Percentiles rank a stretch among this genome's conserved stretches.
These are phyloP conservation scores for Piscicola geometra DNA, from an alignment of 2,888 invertebrate species.

Conservation along the genomic window DNA sequence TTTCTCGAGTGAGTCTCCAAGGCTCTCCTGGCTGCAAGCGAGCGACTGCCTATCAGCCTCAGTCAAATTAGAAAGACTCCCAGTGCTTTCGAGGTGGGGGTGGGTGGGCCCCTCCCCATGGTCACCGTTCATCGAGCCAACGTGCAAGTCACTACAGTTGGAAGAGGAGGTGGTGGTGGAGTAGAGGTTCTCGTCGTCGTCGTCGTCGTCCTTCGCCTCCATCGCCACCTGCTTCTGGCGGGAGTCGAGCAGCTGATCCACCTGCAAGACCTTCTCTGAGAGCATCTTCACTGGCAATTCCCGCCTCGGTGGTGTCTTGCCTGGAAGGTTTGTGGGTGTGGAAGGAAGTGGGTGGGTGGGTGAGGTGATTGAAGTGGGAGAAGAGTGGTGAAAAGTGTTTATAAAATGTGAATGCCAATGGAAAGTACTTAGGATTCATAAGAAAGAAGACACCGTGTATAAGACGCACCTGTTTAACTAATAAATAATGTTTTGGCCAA, in stretches of 20 bases:
- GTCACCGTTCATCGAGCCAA: no score
- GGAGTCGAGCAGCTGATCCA: neutral
- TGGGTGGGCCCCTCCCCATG: no score
- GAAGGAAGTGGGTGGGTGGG: no score
- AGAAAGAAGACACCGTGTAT: no score
- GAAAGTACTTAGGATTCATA: no score
- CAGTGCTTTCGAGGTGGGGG: neutral
- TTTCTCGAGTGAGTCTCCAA: slow-evolving; percentile 1
- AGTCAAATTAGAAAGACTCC: neutral
- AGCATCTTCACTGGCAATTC: neutral
- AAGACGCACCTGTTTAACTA: no score
- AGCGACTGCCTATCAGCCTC: neutral
- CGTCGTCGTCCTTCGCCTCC: neutral
- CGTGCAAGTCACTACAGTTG: no score
- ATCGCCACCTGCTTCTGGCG: neutral
- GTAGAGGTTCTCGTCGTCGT: neutral
- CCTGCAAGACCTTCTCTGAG: neutral
- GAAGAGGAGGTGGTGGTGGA: no score
- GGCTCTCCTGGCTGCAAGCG: neutral
- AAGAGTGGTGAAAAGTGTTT: no score
- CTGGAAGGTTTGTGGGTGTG: neutral
- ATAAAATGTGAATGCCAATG: no score
- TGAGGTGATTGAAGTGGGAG: no score
- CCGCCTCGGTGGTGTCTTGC: neutral
- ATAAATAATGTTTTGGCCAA: no score